Base-by-base conservation (phyloP, 2,888 invertebrate species). In the Altica lythri region DNA sequence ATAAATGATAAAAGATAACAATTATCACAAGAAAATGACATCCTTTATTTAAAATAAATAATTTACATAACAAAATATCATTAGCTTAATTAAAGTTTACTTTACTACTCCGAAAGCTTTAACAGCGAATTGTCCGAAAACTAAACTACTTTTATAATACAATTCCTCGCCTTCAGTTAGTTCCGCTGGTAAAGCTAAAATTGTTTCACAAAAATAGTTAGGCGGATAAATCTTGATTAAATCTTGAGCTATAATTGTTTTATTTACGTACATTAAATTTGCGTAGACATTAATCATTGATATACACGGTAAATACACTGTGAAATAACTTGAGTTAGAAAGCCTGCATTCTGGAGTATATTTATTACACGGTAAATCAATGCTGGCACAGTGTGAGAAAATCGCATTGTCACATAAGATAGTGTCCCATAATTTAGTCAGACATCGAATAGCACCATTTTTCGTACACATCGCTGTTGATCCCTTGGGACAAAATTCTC, bases 401-500 rank as follows among this genome's bases (percentile, higher is more conserved):
- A 5, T 10, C 29, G 29, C 17, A 8, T 49, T 18, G n/a, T 40
- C 30, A 8, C 49, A 49, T 8, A 13, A 4, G 19, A 22, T 16
- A 3, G 49, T 49, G 1, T 8, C 19, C 49, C 49, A 49, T n/a
- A 49, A 32, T n/a, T 19, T 49, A 10, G 40, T 40, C n/a, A 49
- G 12, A 17, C 49, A 49, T 16, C 49, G 40, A 6, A 49, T 16
- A 22, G 49, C 49, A 14, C 16, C 18, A 10, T 49, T 49, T 49
- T 49, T 49, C 8, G 49, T 49, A 12, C 49, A 49, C 9, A 49
- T 10, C 1, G 49, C 40, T 29, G 19, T 32, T 1, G 32, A 40
- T 14, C 42, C 49, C 10, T 30, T 18, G 1, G 49, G 49, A n/a
- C 49, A 49, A 25, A 49, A 49, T n/a, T 22, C 10, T 14, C 25